These are phyloP conservation scores for Montipora sp. DNA, from an alignment of 64 coral and sea anemone species.

Conservation along the genomic window DNA sequence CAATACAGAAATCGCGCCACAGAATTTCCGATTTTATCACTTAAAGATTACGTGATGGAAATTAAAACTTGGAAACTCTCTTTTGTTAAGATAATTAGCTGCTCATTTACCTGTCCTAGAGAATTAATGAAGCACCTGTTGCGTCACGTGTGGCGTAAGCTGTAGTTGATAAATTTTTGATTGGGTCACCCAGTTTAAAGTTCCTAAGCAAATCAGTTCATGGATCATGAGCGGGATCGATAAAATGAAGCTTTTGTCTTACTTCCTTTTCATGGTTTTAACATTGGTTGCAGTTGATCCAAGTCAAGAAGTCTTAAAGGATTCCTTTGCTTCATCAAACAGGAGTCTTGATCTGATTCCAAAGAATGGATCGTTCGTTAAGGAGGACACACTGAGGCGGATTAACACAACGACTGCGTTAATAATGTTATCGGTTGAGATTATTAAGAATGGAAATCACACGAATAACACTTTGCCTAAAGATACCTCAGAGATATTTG, in stretches of 20 bases:
- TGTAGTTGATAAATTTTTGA: constrained; percentile 32
- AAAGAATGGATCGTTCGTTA: background rate
- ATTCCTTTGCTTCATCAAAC: background rate
- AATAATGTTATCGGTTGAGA: constrained; percentile 45
- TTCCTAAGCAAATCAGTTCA: background rate
- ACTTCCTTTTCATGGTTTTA: background rate
- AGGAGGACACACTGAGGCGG: background rate
- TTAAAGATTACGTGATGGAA: too few relatives aligned
- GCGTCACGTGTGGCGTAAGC: background rate
- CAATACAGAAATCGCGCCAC: too few relatives aligned
- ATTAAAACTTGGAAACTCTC: too few relatives aligned
- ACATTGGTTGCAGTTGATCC: background rate
- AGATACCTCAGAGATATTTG: constrained; percentile 33
- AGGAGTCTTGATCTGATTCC: background rate
- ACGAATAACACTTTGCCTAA: background rate
- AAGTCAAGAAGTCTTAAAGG: background rate
- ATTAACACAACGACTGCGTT: background rate
- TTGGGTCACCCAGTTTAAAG: background rate
- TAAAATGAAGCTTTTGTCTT: constrained; percentile 13
- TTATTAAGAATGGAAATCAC: constrained; percentile 40
- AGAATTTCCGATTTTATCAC: too few relatives aligned
- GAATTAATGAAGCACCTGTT: background rate
- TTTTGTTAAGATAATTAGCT: background rate
- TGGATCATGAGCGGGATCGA: background rate
- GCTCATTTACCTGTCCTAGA: constrained; percentile 16